These are phyloP conservation scores for Dendronephthya gigantea DNA, from an alignment of 64 coral and sea anemone genomes.

Conservation along the genomic window DNA sequence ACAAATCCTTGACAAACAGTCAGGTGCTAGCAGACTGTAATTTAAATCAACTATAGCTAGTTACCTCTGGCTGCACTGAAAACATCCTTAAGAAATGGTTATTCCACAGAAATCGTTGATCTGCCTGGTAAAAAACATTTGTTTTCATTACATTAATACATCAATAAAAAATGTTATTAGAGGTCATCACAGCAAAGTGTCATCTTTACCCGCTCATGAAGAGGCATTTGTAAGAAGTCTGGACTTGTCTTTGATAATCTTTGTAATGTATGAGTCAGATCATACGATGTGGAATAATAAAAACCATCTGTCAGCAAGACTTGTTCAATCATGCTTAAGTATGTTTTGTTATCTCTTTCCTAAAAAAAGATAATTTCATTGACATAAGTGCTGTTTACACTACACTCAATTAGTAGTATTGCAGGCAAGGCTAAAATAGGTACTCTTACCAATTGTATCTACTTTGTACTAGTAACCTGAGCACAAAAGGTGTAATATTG, in stretches of 20 bases:
- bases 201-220: slow-evolving; percentile 76
- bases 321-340: slow-evolving; percentile 71
- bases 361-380: slow-evolving; percentile 8
- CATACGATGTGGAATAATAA: slow-evolving; percentile 91
- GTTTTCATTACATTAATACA: too few species aligned
- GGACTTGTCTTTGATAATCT: slow-evolving; percentile 81
- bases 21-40: too few species aligned
- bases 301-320: slow-evolving; percentile 92
- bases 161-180: background rate
- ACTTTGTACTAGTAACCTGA: too few species aligned
- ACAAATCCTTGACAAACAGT: too few species aligned
- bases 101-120: slow-evolving; percentile 99
- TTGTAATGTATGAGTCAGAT: slow-evolving; percentile 91
- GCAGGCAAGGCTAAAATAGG: too few species aligned
- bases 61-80: slow-evolving; percentile 92
- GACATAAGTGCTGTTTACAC: background rate
- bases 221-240: slow-evolving; percentile 94
- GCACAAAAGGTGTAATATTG: too few species aligned
- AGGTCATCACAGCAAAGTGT: too few species aligned
- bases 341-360: slow-evolving; percentile 78
- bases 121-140: slow-evolving; percentile 45
- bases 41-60: background rate
- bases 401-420: background rate
- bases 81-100: slow-evolving; percentile 73
- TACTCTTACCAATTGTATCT: too few species aligned